phyloP scores from a whole-genome alignment of 2,888 invertebrate species.

The Exephanes ischioxanthus region DNA sequence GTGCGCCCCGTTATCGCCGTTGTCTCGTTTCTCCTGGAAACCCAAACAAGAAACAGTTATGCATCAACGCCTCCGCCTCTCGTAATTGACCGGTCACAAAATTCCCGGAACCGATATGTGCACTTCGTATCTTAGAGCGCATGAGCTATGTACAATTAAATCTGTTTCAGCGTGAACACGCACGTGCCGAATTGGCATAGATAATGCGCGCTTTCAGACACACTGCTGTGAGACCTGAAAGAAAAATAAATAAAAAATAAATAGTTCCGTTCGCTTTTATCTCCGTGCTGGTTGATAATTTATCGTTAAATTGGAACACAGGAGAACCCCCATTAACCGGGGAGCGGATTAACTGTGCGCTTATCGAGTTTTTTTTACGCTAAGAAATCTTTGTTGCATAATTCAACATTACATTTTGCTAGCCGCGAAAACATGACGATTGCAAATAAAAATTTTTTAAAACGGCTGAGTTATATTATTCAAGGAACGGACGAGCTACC shows the following conservation, averaged over 20 bases:
- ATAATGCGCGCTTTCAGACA: constrained; percentile 44
- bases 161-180: constrained; percentile 49
- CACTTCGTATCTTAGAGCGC: constrained; percentile 32
- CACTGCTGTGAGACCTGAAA: constrained; percentile 34
- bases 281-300: not conserved
- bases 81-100: constrained; percentile 65
- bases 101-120: constrained; percentile 56
- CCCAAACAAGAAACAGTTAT: constrained; percentile 63
- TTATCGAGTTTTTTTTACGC: too few relatives aligned
- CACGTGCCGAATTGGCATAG: constrained; percentile 41
- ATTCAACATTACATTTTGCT: too few relatives aligned
- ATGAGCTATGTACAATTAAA: constrained; percentile 41
- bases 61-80: constrained; percentile 63
- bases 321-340: not conserved
- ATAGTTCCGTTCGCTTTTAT: constrained; percentile 18
- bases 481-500: not conserved
- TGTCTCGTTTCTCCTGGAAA: constrained; percentile 65
- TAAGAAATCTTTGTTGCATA: too few relatives aligned
- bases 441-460: not conserved
- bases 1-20: constrained; percentile 47
- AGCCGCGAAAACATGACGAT: not conserved
- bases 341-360: too few relatives aligned
- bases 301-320: not conserved
- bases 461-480: not conserved
- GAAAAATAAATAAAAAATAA: constrained; percentile 23